phyloP scores from a whole-genome alignment of 2,888 invertebrate species.

The Drymonia ruficornis region DNA sequence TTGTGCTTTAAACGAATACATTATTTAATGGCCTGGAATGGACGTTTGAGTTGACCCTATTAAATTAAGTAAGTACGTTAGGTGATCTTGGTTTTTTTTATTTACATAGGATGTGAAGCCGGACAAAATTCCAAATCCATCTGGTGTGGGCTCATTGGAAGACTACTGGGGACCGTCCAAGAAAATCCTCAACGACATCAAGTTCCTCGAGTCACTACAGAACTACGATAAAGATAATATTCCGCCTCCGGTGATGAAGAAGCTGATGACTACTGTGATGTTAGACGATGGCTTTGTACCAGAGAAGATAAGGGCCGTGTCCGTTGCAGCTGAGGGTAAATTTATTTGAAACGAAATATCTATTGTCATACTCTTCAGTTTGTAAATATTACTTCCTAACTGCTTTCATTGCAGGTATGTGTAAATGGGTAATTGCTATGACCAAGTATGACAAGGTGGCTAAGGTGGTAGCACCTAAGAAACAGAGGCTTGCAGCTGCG shows the following conservation, averaged over 20 bases:
- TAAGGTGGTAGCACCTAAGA: slow-evolving; percentile 96
- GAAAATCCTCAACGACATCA: slow-evolving; percentile 94
- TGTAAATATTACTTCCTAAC: neutral
- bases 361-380: neutral
- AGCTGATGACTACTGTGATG: slow-evolving; percentile 91
- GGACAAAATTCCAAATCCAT: slow-evolving; percentile 92
- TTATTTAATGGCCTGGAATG: no score
- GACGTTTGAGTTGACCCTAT: no score
- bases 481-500: slow-evolving; percentile 94
- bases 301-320: slow-evolving; percentile 94
- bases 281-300: slow-evolving; percentile 95
- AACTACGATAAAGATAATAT: slow-evolving; percentile 98
- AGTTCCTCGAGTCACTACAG: slow-evolving; percentile 94
- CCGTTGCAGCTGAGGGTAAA: slow-evolving; percentile 94
- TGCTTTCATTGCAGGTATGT: slow-evolving; percentile 83
- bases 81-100: neutral
- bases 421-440: slow-evolving; percentile 98
- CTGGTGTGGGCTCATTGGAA: slow-evolving; percentile 92
- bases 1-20: no score
- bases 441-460: slow-evolving; percentile 97
- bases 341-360: neutral
- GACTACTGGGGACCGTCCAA: slow-evolving; percentile 98
- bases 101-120: slow-evolving; percentile 91
- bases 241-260: slow-evolving; percentile 92
- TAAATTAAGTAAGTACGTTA: no score